Base-by-base conservation (phyloP, 1,140 invertebrate genomes). In the Panagrolaimus sp. region DNA sequence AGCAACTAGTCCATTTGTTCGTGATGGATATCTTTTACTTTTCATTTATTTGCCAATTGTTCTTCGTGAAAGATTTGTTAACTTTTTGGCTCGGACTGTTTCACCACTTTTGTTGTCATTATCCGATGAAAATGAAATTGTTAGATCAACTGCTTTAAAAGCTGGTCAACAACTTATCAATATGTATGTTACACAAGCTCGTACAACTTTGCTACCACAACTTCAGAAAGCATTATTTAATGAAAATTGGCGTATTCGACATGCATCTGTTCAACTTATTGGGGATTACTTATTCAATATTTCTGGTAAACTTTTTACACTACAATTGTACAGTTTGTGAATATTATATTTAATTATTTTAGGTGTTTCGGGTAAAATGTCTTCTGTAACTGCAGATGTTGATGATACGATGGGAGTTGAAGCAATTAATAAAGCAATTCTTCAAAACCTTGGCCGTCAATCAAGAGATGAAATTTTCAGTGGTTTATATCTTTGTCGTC, bases 21-120 rank as follows among this genome's bases (percentile, higher is more conserved):
- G 96, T 78, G 96, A 99, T 86, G 96, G 96, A 31, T 99, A 98
- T 85, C 96, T 99, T 61, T 96, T 98, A 92, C 93, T 99, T 91
- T 99, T 97, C 84, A 98, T 98, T 82, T 99, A 98, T 84, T 91
- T 99, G 89, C 96, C 96, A 0, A 89, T 90, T 70, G 93, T 94
- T 0, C 98, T 99, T 85, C 92, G 91, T 1, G 89, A 90, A 62
- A 92, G 94, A 78, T 99, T 99, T 83, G 91, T 91, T 20, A 63
- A 57, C 65, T 44, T 71, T 14, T 31, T 25, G 1, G 31, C 9
- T 5, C 46, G 14, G 31, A 69, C 27, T 9, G 14, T 69, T 8
- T 48, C 27, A 44, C 11, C 61, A 47, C 73, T 72, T 71, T 72
- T 79, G 3, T 74, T 89, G 86, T 95, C 94, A 11, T 86, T 99